Evolutionary conservation across 1,140 invertebrate genomes (phyloP).

Genomic region (Oscheius sp.): DNA sequence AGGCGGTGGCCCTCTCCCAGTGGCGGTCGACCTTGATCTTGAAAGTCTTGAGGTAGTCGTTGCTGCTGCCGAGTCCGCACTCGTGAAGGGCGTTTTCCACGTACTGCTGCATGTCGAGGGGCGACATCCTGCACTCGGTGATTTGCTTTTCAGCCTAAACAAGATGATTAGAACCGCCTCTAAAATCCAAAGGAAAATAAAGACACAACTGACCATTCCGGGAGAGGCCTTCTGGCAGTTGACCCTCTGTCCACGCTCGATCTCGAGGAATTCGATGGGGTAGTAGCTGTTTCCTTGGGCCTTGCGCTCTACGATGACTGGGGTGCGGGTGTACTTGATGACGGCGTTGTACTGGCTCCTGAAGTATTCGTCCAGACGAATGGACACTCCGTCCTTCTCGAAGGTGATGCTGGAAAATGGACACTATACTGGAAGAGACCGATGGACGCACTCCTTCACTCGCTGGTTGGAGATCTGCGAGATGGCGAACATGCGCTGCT

Average conservation of each 20-base stretch:
- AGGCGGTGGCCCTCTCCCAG: background rate
- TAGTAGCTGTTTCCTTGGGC: background rate
- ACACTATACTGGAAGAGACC: background rate
- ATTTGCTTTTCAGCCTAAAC: background rate
- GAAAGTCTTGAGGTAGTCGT: background rate
- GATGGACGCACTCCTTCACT: slow-evolving; percentile 2
- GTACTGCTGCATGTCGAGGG: slow-evolving; percentile 12
- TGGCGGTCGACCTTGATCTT: background rate
- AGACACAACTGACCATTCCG: background rate
- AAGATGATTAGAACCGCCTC: too few species aligned
- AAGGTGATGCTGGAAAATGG: slow-evolving; percentile 16
- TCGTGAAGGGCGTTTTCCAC: slow-evolving; percentile 1
- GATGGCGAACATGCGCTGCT: background rate
- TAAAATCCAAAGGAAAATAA: too few species aligned
- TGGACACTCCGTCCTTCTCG: slow-evolving; percentile 1
- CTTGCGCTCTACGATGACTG: slow-evolving; percentile 9
- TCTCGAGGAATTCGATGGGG: slow-evolving; percentile 24
- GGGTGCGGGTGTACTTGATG: background rate
- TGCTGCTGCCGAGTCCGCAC: background rate
- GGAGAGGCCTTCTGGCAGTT: background rate
- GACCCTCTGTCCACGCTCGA: slow-evolving; percentile 26
- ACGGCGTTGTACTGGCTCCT: slow-evolving; percentile 22
- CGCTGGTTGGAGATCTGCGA: background rate
- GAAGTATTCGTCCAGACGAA: slow-evolving; percentile 17
- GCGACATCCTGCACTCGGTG: background rate